Percentiles rank a stretch among this genome's conserved stretches.
Evolutionary conservation across 2,888 invertebrate genomes (phyloP).

Genomic region (Heterodera filipjevi): DNA sequence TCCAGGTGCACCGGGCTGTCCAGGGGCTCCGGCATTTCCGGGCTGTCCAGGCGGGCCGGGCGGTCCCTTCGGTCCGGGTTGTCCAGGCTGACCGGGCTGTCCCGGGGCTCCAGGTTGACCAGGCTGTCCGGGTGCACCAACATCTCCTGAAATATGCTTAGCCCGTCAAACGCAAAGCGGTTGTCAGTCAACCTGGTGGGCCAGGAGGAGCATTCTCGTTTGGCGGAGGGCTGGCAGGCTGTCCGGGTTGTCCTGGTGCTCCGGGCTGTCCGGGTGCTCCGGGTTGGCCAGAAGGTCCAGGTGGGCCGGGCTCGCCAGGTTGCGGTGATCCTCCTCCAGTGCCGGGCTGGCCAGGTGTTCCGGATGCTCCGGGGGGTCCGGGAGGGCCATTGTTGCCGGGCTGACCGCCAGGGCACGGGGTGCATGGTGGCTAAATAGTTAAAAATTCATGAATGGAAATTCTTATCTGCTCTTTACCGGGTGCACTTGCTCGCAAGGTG

Average conservation of each 20-base stretch:
- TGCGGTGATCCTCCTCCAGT: constrained; percentile 45
- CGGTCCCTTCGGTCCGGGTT: constrained; percentile 51
- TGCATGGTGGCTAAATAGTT: constrained; percentile 50
- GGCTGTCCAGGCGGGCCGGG: constrained; percentile 55
- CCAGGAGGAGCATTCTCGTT: constrained; percentile 50
- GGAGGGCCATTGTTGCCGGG: constrained; percentile 51
- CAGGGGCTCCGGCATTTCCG: constrained; percentile 48
- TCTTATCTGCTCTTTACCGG: neutral
- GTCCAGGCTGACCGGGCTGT: constrained; percentile 54
- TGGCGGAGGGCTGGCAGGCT: constrained; percentile 41
- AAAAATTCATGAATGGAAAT: neutral
- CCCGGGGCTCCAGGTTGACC: constrained; percentile 55
- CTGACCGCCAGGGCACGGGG: constrained; percentile 40
- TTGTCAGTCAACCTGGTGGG: neutral
- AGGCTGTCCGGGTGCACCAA: constrained; percentile 54
- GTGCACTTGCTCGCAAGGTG: neutral
- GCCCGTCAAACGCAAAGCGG: too few species aligned
- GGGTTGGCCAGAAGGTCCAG: constrained; percentile 42
- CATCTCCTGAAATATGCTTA: constrained; percentile 35
- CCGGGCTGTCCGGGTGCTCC: constrained; percentile 47
- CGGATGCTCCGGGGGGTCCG: constrained; percentile 50
- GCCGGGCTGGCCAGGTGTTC: constrained; percentile 48
- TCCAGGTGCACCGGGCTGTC: constrained; percentile 34
- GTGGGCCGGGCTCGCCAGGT: constrained; percentile 49
- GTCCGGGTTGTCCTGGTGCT: constrained; percentile 44